These are phyloP conservation scores for Pangasius macronema DNA, from an alignment of 2,797 vertebrate genomes.

Conservation along the genomic window DNA sequence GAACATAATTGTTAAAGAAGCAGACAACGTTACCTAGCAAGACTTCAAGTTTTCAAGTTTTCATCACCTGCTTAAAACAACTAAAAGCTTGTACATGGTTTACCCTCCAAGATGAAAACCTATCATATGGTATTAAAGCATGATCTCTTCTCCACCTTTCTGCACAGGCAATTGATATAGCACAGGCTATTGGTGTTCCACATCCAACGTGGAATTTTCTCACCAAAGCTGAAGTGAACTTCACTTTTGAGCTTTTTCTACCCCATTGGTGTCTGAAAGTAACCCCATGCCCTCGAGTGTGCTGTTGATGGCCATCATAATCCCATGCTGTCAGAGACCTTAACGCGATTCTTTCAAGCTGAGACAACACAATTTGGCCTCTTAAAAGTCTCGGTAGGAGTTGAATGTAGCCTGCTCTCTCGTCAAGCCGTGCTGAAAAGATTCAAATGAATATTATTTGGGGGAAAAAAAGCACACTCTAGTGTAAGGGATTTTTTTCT, in stretches of 20 bases:
- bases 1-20: neutral
- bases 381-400: slow-evolving; percentile 32
- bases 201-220: slow-evolving; percentile 27
- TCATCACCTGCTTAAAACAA: neutral
- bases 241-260: slow-evolving; percentile 36
- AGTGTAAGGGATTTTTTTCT: neutral
- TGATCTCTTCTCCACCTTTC: slow-evolving; percentile 15
- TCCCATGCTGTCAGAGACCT: slow-evolving; percentile 49
- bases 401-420: slow-evolving; percentile 10
- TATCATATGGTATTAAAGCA: neutral
- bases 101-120: neutral
- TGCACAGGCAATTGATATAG: slow-evolving; percentile 6
- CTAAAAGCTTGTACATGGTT: neutral
- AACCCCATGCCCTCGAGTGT: slow-evolving; percentile 43
- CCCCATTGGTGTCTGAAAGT: slow-evolving; percentile 41
- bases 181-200: slow-evolving; percentile 30
- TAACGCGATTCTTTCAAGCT: slow-evolving; percentile 47
- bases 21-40: neutral
- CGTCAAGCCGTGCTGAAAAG: neutral
- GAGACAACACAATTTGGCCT: slow-evolving; percentile 36
- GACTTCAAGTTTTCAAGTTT: neutral
- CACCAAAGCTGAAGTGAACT: slow-evolving; percentile 28
- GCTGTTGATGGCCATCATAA: slow-evolving; percentile 54
- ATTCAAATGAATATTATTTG: slow-evolving; percentile 2
- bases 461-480: neutral